These are phyloP conservation scores for Anguilla rostrata DNA, from an alignment of 2,113 vertebrate genomes.

Conservation along the genomic window DNA sequence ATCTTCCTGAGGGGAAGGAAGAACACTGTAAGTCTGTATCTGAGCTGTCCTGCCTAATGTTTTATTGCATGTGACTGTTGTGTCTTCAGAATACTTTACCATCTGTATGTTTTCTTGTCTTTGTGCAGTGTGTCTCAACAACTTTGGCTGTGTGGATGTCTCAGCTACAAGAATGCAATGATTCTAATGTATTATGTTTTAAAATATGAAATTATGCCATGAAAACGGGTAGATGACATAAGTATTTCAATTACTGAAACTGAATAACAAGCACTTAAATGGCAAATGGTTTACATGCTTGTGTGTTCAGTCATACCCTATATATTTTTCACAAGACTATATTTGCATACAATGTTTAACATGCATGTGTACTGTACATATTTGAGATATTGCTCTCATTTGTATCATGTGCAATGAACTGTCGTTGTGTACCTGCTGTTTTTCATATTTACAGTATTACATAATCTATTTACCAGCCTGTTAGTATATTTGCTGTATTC, in stretches of 20 bases:
- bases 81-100: neutral
- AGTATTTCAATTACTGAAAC: too few species aligned
- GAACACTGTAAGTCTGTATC: slow-evolving; percentile 70
- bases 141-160: neutral
- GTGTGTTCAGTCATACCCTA: too few species aligned
- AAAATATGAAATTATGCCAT: too few species aligned
- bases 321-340: too few species aligned
- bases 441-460: neutral
- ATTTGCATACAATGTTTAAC: neutral
- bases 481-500: neutral
- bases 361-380: neutral
- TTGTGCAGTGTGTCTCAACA: neutral
- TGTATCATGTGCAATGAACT: slow-evolving; percentile 2
- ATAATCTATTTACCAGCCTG: neutral
- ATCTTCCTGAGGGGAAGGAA: slow-evolving; percentile 85
- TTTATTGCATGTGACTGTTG: neutral
- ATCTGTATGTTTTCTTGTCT: neutral
- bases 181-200: too few species aligned
- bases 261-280: too few species aligned
- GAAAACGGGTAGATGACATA: too few species aligned
- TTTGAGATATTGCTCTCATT: neutral
- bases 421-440: neutral
- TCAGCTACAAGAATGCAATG: neutral
- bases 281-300: too few species aligned
- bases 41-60: neutral